Conservation (phyloP, 2,113 vertebrate species). For the Abramis brama region DNA sequence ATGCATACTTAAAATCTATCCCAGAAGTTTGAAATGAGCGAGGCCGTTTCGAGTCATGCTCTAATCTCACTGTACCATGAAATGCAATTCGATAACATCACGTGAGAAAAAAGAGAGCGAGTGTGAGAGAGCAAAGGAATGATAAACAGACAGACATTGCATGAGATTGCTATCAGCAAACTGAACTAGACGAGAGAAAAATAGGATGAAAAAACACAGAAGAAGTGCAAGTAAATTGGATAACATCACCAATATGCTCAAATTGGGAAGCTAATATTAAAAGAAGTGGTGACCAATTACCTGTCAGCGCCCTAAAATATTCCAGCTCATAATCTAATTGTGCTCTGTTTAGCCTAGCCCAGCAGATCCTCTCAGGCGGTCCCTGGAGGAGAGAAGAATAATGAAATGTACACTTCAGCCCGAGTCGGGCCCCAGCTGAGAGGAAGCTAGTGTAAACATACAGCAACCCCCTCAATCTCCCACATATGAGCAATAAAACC, state of each 20-base stretch:
- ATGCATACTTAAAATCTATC: conserved; percentile 31
- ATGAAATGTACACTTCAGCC: conserved; percentile 74
- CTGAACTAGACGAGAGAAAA: conserved; percentile 5
- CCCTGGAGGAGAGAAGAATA: conserved; percentile 67
- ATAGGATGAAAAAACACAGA: conserved; percentile 37
- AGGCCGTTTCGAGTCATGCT: background rate
- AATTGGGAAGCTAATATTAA: conserved; percentile 67
- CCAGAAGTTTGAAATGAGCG: conserved; percentile 12
- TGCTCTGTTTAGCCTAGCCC: conserved; percentile 56
- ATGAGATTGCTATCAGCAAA: conserved; percentile 8
- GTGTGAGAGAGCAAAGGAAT: conserved; percentile 52
- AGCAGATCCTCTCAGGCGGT: conserved; percentile 53
- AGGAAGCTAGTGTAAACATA: conserved; percentile 65
- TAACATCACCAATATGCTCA: conserved; percentile 38
- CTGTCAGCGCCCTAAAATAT: conserved; percentile 67
- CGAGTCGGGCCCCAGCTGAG: conserved; percentile 51
- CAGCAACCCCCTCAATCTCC: conserved; percentile 49
- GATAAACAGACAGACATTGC: conserved; percentile 36
- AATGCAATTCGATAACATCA: conserved; percentile 14
- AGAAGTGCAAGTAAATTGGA: conserved; percentile 57
- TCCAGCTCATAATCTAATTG: conserved; percentile 71
- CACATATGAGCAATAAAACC: conserved; percentile 66
- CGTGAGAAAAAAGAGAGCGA: conserved; percentile 35
- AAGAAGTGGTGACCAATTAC: conserved; percentile 76
- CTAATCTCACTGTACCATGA: conserved; percentile 29